Evolutionary conservation across 2,888 invertebrate species (phyloP).

Genomic region (Himalopsyche anomala): DNA sequence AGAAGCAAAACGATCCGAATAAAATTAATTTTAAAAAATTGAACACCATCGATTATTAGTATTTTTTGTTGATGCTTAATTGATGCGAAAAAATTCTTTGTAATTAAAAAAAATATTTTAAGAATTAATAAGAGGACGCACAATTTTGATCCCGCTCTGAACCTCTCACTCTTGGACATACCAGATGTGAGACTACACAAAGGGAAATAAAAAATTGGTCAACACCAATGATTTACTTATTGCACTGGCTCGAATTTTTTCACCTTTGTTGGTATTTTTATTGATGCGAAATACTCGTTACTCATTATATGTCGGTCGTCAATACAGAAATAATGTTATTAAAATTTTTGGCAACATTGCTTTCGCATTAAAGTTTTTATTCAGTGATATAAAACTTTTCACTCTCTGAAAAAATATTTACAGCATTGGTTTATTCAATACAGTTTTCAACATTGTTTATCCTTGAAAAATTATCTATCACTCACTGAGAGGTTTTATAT

Average conservation of each 20-base stretch:
- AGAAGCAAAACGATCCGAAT: too few species aligned
- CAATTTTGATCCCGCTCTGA: not conserved
- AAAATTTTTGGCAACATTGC: conserved; percentile 4
- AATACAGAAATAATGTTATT: conserved; percentile 34
- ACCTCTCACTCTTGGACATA: not conserved
- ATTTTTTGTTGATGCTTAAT: too few species aligned
- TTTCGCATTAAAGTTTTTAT: not conserved
- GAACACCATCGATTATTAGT: too few species aligned
- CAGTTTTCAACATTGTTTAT: too few species aligned
- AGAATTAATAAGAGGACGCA: too few species aligned
- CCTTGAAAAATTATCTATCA: too few species aligned
- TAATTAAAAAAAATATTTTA: too few species aligned
- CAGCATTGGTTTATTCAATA: not conserved
- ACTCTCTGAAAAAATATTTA: not conserved
- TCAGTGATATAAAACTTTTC: not conserved
- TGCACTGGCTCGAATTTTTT: conserved; percentile 21
- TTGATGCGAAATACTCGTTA: conserved; percentile 16
- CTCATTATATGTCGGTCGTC: conserved; percentile 30
- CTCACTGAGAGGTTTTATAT: too few species aligned
- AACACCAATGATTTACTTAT: conserved; percentile 29
- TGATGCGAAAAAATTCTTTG: too few species aligned
- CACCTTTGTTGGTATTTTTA: conserved; percentile 41
- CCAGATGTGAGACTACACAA: conserved; percentile 15
- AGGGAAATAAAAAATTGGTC: conserved; percentile 40
- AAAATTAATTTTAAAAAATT: too few species aligned